Evolutionary conservation across 2,797 vertebrate genomes (phyloP), one percentile per base, ranked within the genome.

Genomic region (Characodon lateralis): DNA sequence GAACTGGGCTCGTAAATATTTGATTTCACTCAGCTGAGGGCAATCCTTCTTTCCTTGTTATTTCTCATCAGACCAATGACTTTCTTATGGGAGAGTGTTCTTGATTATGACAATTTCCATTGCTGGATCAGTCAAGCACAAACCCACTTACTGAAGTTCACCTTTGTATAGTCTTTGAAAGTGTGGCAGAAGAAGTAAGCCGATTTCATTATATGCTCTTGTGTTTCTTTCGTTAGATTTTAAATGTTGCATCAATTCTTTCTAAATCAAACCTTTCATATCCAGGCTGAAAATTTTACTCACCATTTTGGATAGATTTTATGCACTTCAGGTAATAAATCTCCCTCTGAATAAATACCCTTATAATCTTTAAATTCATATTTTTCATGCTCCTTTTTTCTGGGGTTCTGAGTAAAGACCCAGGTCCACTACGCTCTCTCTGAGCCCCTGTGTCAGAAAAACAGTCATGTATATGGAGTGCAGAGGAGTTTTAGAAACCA

Each of bases 291-390:
- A 41, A 16, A 72, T 24, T 78, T 90, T 87, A 91, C 87, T 85
- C 81, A 83, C 86, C 80, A 87, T 87, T 92, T 91, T 89, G 87
- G 88, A 88, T 59, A 50, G 56, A 81, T 89, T 89, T 90, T 73
- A 85, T 74, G 58, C 51, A 74, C 77, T 88, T 78, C 66, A 39
- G 31, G 76, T 91, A 85, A 82, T 92, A 90, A 91, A 91, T 91
- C 84, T 90, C 72, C 69, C 71, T 84, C 72, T 83, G 76, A 81
- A 80, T 82, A 72, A 87, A 87, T 73, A n/a, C 77, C 28, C 77
- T 55, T 73, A 75, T 78, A 87, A 89, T 85, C 74, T 78, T 83
- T 69, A 78, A 78, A 88, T 85, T 87, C 72, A 74, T 81, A 83
- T 82, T 85, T 82, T 58, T 31, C 3, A 1, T 72, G 63, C 50